Evolutionary conservation across 2,888 invertebrate species (phyloP).

Genomic region (Plebejus anna): DNA sequence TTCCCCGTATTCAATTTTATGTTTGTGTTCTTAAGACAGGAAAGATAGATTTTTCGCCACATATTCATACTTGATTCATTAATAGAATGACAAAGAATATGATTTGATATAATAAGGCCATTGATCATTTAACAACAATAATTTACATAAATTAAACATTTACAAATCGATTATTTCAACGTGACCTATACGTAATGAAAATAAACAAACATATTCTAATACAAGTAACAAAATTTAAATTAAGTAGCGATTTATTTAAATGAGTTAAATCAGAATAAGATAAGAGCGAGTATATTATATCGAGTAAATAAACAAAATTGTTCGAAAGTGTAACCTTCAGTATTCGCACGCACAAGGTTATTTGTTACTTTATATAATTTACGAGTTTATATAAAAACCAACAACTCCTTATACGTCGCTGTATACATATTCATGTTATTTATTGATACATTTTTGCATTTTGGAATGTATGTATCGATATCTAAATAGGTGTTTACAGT

Average conservation of each 20-base stretch:
- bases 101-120: neutral
- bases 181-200: constrained; percentile 20
- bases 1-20: too few species aligned
- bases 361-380: constrained; percentile 15
- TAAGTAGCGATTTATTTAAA: neutral
- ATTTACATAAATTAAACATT: constrained; percentile 6
- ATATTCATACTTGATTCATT: too few species aligned
- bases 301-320: constrained; percentile 22
- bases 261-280: constrained; percentile 15
- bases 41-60: too few species aligned
- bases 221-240: neutral
- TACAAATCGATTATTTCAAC: constrained; percentile 21
- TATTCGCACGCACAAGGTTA: constrained; percentile 26
- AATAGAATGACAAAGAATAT: neutral
- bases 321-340: constrained; percentile 26
- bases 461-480: neutral
- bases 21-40: too few species aligned
- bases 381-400: constrained; percentile 22
- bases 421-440: constrained; percentile 23
- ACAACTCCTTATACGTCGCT: constrained; percentile 23
- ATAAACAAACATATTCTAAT: neutral
- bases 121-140: neutral
- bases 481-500: neutral
- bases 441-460: constrained; percentile 18
- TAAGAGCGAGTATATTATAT: neutral